Evolutionary conservation across 2,888 invertebrate genomes (phyloP).

Genomic region (Tiphia femorata): DNA sequence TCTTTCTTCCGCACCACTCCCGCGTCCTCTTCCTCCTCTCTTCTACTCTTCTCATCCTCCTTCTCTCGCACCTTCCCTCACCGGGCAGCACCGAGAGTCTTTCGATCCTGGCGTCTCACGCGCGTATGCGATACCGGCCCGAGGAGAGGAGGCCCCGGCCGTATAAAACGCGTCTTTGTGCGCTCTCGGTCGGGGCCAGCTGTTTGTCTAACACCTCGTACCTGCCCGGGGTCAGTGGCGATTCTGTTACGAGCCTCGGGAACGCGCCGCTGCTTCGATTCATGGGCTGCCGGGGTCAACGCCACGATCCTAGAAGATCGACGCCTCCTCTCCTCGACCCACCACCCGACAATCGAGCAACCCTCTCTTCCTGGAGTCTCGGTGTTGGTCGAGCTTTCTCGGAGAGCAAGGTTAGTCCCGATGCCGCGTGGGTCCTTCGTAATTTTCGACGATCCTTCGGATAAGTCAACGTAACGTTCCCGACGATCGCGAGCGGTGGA

Average conservation of each 20-base stretch:
- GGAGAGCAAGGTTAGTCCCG: too few relatives aligned
- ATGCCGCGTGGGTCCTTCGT: too few relatives aligned
- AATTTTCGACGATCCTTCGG: too few relatives aligned
- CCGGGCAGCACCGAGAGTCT: neutral
- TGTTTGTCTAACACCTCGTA: slow-evolving; percentile 57
- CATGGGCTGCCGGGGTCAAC: slow-evolving; percentile 43
- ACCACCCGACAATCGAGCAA: too few relatives aligned
- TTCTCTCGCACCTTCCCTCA: neutral
- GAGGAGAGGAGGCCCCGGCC: slow-evolving; percentile 21
- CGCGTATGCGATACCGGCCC: slow-evolving; percentile 28
- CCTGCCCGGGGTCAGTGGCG: slow-evolving; percentile 51
- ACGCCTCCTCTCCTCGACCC: slow-evolving; percentile 13
- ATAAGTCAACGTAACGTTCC: too few relatives aligned
- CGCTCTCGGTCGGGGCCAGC: slow-evolving; percentile 48
- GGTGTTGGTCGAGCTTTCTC: too few relatives aligned
- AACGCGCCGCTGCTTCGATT: slow-evolving; percentile 38
- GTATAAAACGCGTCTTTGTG: slow-evolving; percentile 51
- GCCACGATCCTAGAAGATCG: slow-evolving; percentile 36
- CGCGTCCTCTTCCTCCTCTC: neutral
- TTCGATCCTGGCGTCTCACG: slow-evolving; percentile 1
- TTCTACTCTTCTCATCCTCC: neutral
- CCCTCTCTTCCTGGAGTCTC: too few relatives aligned
- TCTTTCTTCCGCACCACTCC: slow-evolving; percentile 13
- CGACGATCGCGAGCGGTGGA: too few relatives aligned
- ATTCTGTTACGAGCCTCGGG: slow-evolving; percentile 46